Base-by-base conservation (phyloP, 2,113 vertebrate species). In the Psophia crepitans region DNA sequence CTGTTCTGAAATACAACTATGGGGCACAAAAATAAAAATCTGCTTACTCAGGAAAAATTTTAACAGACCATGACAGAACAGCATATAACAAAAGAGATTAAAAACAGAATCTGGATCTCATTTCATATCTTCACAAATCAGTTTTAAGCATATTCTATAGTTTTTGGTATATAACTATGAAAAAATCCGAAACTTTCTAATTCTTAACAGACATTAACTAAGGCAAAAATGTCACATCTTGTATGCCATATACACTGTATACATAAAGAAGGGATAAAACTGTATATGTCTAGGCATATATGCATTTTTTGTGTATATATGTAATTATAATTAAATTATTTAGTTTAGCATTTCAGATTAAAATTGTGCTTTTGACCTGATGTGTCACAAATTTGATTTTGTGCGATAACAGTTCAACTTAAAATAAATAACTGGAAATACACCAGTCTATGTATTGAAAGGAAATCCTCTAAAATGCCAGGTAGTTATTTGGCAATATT, bases 111-210 rank as follows among this genome's bases (percentile, higher is more conserved):
- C 7, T 3, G 57, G n/a, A 79, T 96, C 39, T 87, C n/a, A 91
- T 93, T 92, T 76, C 27, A 57, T 64, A 73, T 93, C 89, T 87
- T 63, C 58, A 87, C 51, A 93, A 89, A 91, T 91, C 14, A 95
- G 46, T 82, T 94, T 91, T 57, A 78, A 93, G n/a, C 9, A 41
- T 60, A 87, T 91, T 75, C 24, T 44, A 33, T 60, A 87, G 21
- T 11, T 79, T 91, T 35, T 94, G 21, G 14, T 63, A 51, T 5
- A 15, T 56, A 86, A 74, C 37, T 63, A 35, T 35, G 22, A 35
- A 53, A 78, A 44, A 3, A 8, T 0, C 5, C 6, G 4, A 48
- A 79, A 41, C 6, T 70, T 93, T 37, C n/a, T 83, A 39, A 65
- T 63, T 93, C 43, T 64, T 92, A 89, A n/a, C 8, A 60, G 33